Percentiles rank a stretch among this genome's conserved stretches.
Conservation (phyloP, 2,888 invertebrate species). For the Eulithis testata region DNA sequence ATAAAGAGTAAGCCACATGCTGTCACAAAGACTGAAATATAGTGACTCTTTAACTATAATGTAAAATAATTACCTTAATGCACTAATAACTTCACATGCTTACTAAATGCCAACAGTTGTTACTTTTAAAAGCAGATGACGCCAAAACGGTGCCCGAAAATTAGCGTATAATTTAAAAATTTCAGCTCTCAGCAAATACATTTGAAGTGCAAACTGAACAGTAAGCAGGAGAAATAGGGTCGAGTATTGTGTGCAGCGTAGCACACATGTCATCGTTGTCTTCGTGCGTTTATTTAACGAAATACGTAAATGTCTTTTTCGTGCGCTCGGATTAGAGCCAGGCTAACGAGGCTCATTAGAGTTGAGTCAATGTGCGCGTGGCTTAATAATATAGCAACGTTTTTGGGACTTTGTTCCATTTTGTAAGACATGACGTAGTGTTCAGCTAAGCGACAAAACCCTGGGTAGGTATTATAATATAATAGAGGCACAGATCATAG, state of each 20-base stretch:
- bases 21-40: slow-evolving; percentile 3
- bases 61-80: slow-evolving; percentile 30
- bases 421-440: slow-evolving; percentile 1
- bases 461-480: no score
- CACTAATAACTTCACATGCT: slow-evolving; percentile 40
- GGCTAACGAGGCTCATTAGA: slow-evolving; percentile 60
- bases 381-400: slow-evolving; percentile 39
- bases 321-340: slow-evolving; percentile 48
- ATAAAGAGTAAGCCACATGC: slow-evolving; percentile 2
- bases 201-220: slow-evolving; percentile 21
- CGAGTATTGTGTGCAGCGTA: slow-evolving; percentile 24
- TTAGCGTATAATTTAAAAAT: slow-evolving; percentile 36
- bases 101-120: slow-evolving; percentile 29
- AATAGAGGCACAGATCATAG: no score
- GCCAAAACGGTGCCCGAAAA: slow-evolving; percentile 30
- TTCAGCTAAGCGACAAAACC: background rate
- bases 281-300: slow-evolving; percentile 40
- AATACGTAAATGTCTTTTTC: slow-evolving; percentile 47
- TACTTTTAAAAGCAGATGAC: slow-evolving; percentile 33
- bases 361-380: slow-evolving; percentile 39
- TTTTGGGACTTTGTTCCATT: slow-evolving; percentile 29
- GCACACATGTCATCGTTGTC: slow-evolving; percentile 39
- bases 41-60: slow-evolving; percentile 14
- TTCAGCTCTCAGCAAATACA: slow-evolving; percentile 4
- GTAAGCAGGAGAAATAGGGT: slow-evolving; percentile 23